Evolutionary conservation across 2,888 invertebrate species (phyloP), one percentile per base, ranked within the genome.

Genomic region (Brenthis hecate): DNA sequence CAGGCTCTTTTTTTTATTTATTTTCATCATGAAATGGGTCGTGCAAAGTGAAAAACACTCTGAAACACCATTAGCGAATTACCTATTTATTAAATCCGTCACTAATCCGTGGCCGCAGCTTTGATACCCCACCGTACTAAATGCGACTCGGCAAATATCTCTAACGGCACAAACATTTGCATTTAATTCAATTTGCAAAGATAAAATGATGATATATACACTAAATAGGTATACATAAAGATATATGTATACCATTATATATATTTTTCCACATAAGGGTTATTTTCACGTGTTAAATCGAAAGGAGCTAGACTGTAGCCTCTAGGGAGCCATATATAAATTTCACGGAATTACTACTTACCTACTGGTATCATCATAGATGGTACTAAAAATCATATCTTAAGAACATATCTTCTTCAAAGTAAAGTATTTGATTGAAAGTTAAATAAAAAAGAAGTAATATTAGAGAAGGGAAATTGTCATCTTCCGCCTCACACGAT

Each of bases 71-170:
- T 80, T 78, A 79, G 79, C 76, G 75, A 78, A 80, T 78, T 77
- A 80, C 74, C 77, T 80, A 77, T 80, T 78, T 78, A 79, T 77
- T 79, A 78, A 79, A 80, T 77, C 77, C 76, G 70, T 72, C 73
- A 73, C 77, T 80, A 78, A 80, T 80, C 79, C 76, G 66, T 70
- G 74, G 74, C 74, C 75, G 75, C 72, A 67, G 76, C 75, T 78
- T 77, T 78, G 77, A 78, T 78, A 76, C 72, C 54, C 68, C 58
- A 56, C 72, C 74, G 74, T 66, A 70, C 69, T 72, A 77, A 75
- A 77, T 75, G 73, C 74, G 72, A 75, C 73, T 73, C 72, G 62
- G 72, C 75, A 76, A 73, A 72, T 74, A 74, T 76, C 73, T 62
- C 68, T 73, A 73, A 78, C 72, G 69, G 72, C 69, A 69, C 66